Evolutionary conservation across 2,113 vertebrate genomes (phyloP).

Genomic region (Triplophysa tibetana): DNA sequence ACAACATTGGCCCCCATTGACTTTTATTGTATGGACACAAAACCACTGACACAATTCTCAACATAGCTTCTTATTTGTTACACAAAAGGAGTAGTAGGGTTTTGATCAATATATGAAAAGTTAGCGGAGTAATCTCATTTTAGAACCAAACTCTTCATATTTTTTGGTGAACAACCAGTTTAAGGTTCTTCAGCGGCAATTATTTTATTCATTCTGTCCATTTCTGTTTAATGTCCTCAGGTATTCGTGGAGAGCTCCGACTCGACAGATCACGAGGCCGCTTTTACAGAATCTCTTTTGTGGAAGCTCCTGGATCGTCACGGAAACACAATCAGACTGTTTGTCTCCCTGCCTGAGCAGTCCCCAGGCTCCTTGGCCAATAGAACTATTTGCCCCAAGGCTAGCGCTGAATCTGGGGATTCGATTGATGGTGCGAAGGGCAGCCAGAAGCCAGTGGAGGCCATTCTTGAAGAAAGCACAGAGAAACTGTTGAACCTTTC

Average conservation of each 20-base stretch:
- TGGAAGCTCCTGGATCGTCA: conserved; percentile 97
- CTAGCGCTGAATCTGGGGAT: conserved; percentile 76
- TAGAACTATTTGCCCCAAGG: conserved; percentile 83
- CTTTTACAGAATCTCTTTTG: conserved; percentile 89
- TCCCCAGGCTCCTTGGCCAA: conserved; percentile 82
- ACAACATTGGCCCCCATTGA: no score
- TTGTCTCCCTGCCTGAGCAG: conserved; percentile 90
- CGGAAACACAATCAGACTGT: conserved; percentile 93
- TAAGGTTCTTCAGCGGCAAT: not conserved
- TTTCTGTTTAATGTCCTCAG: conserved; percentile 66
- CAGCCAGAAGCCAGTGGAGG: conserved; percentile 88
- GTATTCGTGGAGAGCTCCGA: conserved; percentile 96
- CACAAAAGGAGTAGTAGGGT: no score
- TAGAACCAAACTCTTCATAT: no score
- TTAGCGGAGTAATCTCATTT: no score
- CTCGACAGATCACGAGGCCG: conserved; percentile 81
- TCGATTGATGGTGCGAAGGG: conserved; percentile 81
- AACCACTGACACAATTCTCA: no score
- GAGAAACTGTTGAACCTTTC: conserved; percentile 96
- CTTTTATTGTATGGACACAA: no score
- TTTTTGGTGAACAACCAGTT: no score
- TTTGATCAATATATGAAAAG: no score
- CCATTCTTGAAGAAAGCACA: conserved; percentile 95
- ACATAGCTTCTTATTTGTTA: no score
- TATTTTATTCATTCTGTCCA: not conserved